phyloP scores from a whole-genome alignment of 2,113 vertebrate species.

The Agelaius phoeniceus region DNA sequence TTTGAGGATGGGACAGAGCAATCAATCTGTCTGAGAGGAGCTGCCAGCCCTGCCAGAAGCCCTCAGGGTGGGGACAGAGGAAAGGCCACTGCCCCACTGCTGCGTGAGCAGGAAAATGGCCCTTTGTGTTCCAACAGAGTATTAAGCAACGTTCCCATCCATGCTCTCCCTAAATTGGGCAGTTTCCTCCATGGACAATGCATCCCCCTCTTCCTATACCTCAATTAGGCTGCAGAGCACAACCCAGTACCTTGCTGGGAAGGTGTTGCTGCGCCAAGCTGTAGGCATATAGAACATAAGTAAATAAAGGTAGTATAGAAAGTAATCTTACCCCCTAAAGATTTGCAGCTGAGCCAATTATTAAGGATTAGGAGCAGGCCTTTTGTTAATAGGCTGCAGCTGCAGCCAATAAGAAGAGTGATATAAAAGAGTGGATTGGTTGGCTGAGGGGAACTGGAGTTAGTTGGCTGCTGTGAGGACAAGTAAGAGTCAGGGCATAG shows the following conservation, averaged over 20 bases:
- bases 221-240: not conserved
- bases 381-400: too few species aligned
- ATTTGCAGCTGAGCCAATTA: too few species aligned
- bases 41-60: not conserved
- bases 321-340: too few species aligned
- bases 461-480: too few species aligned
- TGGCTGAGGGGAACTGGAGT: too few species aligned
- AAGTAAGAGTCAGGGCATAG: too few species aligned
- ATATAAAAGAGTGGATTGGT: too few species aligned
- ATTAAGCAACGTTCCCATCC: not conserved
- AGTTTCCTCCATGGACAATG: fast-evolving
- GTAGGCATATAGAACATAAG: too few species aligned
- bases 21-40: slow-evolving; percentile 34
- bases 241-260: not conserved
- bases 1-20: not conserved
- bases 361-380: too few species aligned
- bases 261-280: not conserved
- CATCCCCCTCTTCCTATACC: not conserved
- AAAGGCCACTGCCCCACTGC: not conserved
- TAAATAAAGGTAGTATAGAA: too few species aligned
- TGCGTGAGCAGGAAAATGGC: fast-evolving
- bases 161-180: not conserved
- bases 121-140: not conserved
- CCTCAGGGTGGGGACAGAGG: not conserved
- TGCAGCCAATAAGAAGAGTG: too few species aligned